Percentiles rank a stretch among this genome's conserved stretches.
These are phyloP conservation scores for Silurus lanzhouensis DNA, from an alignment of 2,797 vertebrate genomes.

Conservation along the genomic window DNA sequence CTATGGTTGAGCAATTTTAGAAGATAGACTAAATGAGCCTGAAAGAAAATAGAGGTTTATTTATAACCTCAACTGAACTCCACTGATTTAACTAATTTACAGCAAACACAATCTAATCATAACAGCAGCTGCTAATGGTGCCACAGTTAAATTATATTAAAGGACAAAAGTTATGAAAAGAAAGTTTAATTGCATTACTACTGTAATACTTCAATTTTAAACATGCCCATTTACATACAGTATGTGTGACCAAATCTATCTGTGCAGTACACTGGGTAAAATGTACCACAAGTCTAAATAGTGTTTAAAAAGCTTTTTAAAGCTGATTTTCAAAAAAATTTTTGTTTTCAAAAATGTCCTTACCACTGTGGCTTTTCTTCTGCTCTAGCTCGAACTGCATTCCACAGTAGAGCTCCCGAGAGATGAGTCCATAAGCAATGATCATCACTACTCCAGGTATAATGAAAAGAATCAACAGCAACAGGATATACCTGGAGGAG, in stretches of 20 bases:
- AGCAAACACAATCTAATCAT: background rate
- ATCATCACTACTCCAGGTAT: slow-evolving; percentile 92
- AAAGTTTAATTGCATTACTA: slow-evolving; percentile 6
- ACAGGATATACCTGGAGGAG: slow-evolving; percentile 82
- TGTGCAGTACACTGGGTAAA: background rate
- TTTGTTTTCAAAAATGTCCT: slow-evolving; percentile 44
- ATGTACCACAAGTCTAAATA: background rate
- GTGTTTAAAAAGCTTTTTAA: background rate
- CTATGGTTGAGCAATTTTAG: slow-evolving; percentile 18
- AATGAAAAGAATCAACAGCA: slow-evolving; percentile 88
- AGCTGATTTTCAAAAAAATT: background rate
- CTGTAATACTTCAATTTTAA: slow-evolving; percentile 18
- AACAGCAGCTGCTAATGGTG: background rate
- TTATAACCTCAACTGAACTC: slow-evolving; percentile 39
- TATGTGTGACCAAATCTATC: slow-evolving; percentile 58
- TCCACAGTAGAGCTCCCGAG: slow-evolving; percentile 89
- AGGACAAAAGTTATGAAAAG: background rate
- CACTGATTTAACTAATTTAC: slow-evolving; percentile 33
- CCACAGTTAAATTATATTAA: background rate
- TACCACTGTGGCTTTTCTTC: slow-evolving; percentile 78
- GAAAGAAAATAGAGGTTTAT: slow-evolving; percentile 43
- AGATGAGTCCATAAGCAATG: slow-evolving; percentile 92
- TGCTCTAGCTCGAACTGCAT: slow-evolving; percentile 87
- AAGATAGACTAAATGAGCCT: slow-evolving; percentile 28
- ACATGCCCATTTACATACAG: slow-evolving; percentile 56